Evolutionary conservation across 2,797 vertebrate genomes (phyloP).

Genomic region (Phaenicophaeus curvirostris): DNA sequence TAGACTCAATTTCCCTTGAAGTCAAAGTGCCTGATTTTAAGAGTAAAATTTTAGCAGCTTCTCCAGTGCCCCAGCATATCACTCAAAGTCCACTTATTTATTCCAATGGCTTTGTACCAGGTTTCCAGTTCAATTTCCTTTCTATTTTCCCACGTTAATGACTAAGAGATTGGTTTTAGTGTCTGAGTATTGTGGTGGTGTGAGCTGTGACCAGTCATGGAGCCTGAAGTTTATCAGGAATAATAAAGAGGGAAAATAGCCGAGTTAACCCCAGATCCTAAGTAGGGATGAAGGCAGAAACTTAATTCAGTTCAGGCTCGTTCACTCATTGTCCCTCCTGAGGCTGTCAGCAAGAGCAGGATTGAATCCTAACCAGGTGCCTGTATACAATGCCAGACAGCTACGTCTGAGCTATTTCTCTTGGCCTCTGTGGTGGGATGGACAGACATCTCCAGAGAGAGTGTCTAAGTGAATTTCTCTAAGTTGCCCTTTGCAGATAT

Average conservation of each 20-base stretch:
- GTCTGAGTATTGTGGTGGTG: background rate
- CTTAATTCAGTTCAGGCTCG: background rate
- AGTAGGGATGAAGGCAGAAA: slow-evolving; percentile 12
- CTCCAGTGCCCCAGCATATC: background rate
- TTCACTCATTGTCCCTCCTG: background rate
- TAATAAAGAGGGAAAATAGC: slow-evolving; percentile 23
- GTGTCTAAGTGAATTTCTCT: too few species aligned
- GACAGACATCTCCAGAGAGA: background rate
- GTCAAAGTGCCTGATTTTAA: slow-evolving; percentile 1
- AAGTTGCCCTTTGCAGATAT: background rate
- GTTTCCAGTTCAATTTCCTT: slow-evolving; percentile 59
- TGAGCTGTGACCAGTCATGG: background rate
- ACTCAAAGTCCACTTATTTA: slow-evolving; percentile 38
- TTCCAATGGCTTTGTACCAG: slow-evolving; percentile 35
- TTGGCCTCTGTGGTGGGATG: background rate
- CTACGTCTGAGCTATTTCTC: background rate
- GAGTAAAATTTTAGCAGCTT: slow-evolving; percentile 43
- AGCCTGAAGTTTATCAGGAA: slow-evolving; percentile 33
- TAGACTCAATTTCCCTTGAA: slow-evolving; percentile 30
- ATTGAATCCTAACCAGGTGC: background rate
- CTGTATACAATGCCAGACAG: background rate
- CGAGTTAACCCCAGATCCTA: background rate
- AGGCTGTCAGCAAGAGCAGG: background rate
- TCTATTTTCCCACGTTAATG: slow-evolving; percentile 61
- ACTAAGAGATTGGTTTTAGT: slow-evolving; percentile 46